Evolutionary conservation across 30 jellyfish, hydroid and myxozoan genomes (phyloP).

Genomic region (Cassiopea andromeda): DNA sequence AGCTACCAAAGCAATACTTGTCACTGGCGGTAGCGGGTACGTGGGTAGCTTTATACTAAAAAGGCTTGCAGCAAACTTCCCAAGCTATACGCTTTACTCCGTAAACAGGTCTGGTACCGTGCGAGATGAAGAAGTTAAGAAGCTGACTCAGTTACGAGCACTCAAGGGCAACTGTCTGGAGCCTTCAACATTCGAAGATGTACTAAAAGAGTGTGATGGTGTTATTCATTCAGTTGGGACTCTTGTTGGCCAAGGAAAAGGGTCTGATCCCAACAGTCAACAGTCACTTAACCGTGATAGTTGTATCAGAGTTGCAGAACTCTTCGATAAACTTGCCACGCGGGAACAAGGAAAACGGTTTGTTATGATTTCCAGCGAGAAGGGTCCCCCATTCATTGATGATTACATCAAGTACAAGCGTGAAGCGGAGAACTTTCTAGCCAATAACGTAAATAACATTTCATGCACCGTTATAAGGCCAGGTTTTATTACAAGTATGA

Average conservation of each 20-base stretch:
- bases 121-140: slow-evolving; percentile 51
- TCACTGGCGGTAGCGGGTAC: slow-evolving; percentile 78
- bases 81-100: slow-evolving; percentile 54
- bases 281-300: slow-evolving; percentile 74
- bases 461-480: slow-evolving; percentile 61
- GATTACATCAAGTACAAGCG: slow-evolving; percentile 59
- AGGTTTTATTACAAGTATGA: slow-evolving; percentile 59
- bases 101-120: slow-evolving; percentile 64
- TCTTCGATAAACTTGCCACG: slow-evolving; percentile 45
- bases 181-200: slow-evolving; percentile 59
- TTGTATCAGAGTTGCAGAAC: slow-evolving; percentile 64
- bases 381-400: slow-evolving; percentile 77
- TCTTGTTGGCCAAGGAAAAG: slow-evolving; percentile 63
- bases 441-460: slow-evolving; percentile 21
- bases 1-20: slow-evolving; percentile 50
- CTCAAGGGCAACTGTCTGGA: slow-evolving; percentile 70
- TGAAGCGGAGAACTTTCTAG: slow-evolving; percentile 60
- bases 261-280: slow-evolving; percentile 77
- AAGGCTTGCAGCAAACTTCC: slow-evolving; percentile 63
- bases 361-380: slow-evolving; percentile 74
- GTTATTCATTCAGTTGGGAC: slow-evolving; percentile 73
- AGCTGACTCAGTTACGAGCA: slow-evolving; percentile 28
- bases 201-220: slow-evolving; percentile 67
- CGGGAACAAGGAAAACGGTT: slow-evolving; percentile 49
- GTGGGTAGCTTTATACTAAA: slow-evolving; percentile 71